Evolutionary conservation across 2,797 vertebrate genomes (phyloP), one percentile per base, ranked within the genome.

Genomic region (Crocidura indochinensis): DNA sequence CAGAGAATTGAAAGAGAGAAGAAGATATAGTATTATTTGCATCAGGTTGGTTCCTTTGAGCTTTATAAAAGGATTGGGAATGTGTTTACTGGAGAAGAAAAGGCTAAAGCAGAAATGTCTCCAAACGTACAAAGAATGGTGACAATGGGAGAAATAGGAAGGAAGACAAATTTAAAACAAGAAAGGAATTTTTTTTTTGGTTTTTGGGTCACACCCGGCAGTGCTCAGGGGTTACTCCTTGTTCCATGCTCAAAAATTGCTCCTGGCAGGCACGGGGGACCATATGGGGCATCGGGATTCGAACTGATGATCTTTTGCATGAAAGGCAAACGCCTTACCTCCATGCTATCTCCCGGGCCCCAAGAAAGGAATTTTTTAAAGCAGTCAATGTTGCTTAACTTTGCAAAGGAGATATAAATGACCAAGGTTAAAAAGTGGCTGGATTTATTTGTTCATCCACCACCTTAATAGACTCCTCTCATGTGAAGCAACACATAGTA

Each of bases 151-250:
- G 10, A 65, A 84, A 84, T 8, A 60, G 29, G 69, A 8, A 69
- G 49, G n/a, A 44, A 88, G 15, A 19, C 84, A 49, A 79, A 72
- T 19, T 91, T n/a, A 72, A 67, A 78, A 46, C n/a, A 47, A 71
- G 69, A 78, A 53, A 81, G 83, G 38, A 84, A 65, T 72, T 67
- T 72, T 91, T 62, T 56, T n/a, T n/a, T n/a, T n/a, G n/a, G n/a
- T n/a, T n/a, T n/a, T n/a, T n/a, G n/a, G n/a, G n/a, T n/a, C n/a
- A n/a, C n/a, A n/a, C n/a, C n/a, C n/a, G n/a, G n/a, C n/a, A n/a
- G n/a, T n/a, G n/a, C n/a, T n/a, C n/a, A n/a, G n/a, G n/a, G n/a
- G n/a, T n/a, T n/a, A n/a, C n/a, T n/a, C n/a, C n/a, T n/a, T n/a
- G n/a, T n/a, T n/a, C n/a, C n/a, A n/a, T n/a, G n/a, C n/a, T n/a